A percentile compares a stretch with the other conserved stretches of the same genome.
phyloP scores from a whole-genome alignment of 2,888 invertebrate genomes.

The Thecocarcelia acutangulata region DNA sequence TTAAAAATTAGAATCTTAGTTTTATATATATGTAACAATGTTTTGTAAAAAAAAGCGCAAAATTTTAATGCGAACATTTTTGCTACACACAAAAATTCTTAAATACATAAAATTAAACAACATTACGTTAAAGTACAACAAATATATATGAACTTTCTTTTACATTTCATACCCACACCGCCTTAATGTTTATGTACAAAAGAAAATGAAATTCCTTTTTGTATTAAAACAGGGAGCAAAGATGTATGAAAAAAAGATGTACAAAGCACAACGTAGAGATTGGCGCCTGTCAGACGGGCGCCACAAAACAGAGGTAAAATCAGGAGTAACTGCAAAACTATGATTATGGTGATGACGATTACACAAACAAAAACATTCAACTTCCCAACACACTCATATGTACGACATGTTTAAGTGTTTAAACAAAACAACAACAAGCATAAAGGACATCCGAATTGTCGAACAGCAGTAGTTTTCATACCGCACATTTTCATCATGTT shows the following conservation, averaged over 20 bases:
- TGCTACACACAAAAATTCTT: slow-evolving; percentile 53
- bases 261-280: slow-evolving; percentile 65
- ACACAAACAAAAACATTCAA: slow-evolving; percentile 70
- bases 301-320: slow-evolving; percentile 80
- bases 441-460: slow-evolving; percentile 63
- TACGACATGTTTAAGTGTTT: not conserved
- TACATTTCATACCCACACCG: slow-evolving; percentile 35
- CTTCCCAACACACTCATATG: slow-evolving; percentile 33
- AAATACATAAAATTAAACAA: slow-evolving; percentile 64
- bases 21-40: no score
- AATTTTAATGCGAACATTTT: no score
- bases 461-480: slow-evolving; percentile 38
- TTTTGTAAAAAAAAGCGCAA: no score
- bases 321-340: slow-evolving; percentile 80
- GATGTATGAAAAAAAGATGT: slow-evolving; percentile 37
- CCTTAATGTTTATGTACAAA: slow-evolving; percentile 24
- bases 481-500: slow-evolving; percentile 34
- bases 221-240: slow-evolving; percentile 59
- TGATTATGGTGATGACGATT: slow-evolving; percentile 81
- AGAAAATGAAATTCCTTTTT: slow-evolving; percentile 64
- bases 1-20: no score
- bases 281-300: slow-evolving; percentile 80
- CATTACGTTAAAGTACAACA: slow-evolving; percentile 54
- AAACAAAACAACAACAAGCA: slow-evolving; percentile 14
- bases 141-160: slow-evolving; percentile 41